phyloP scores from a whole-genome alignment of 2,113 vertebrate species.

The Oryzias javanicus region DNA sequence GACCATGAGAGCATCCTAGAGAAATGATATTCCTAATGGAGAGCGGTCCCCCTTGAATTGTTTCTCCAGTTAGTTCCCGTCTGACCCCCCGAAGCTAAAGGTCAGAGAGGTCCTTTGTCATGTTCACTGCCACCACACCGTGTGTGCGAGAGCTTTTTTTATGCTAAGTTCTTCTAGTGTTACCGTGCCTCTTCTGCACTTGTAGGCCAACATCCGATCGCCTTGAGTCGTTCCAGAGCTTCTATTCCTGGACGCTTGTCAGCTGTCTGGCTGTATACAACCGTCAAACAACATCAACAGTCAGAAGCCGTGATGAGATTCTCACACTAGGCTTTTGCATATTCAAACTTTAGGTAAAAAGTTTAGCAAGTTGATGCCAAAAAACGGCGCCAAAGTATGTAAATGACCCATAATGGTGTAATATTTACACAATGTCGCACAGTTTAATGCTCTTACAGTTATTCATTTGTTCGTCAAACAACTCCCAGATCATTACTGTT shows the following conservation, averaged over 20 bases:
- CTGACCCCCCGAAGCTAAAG: constrained; percentile 66
- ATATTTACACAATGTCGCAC: no score
- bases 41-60: constrained; percentile 47
- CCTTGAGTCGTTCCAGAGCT: constrained; percentile 44
- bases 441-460: no score
- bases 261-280: constrained; percentile 43
- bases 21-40: constrained; percentile 10
- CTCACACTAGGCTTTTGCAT: no score
- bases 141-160: constrained; percentile 15
- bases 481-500: constrained; percentile 25
- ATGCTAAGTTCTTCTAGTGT: constrained; percentile 49
- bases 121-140: constrained; percentile 41
- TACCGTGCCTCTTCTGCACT: constrained; percentile 44
- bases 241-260: constrained; percentile 61
- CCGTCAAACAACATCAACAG: constrained; percentile 29
- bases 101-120: constrained; percentile 56
- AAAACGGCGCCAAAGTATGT: no score
- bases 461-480: not conserved
- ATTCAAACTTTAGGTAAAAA: no score
- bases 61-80: constrained; percentile 41
- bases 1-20: no score
- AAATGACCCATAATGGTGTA: no score
- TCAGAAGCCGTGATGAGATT: not conserved
- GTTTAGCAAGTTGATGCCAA: no score
- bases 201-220: constrained; percentile 44